Evolutionary conservation across 2,888 invertebrate genomes (phyloP), one percentile per base, ranked within the genome.

Genomic region (Tenthredo distinguenda): DNA sequence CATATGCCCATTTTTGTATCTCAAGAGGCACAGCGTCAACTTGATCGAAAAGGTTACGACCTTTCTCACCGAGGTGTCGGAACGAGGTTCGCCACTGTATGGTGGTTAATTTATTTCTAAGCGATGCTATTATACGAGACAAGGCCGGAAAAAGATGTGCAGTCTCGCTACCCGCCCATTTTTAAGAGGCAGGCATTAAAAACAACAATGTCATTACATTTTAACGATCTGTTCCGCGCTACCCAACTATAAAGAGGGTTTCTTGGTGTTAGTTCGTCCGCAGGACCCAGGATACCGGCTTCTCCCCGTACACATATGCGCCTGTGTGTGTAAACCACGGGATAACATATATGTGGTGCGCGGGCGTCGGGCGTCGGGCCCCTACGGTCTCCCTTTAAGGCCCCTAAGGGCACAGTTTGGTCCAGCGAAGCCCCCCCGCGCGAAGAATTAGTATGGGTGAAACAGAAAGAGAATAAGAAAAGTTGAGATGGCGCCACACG

Each of bases 401-500:
- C 86, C 85, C 86, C 86, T 85, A 76, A 87, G 86, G 76, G 84
- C 86, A 86, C 87, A 62, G 81, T 81, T 81, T 62, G 58, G 81
- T 62, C 77, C 21, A 12, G 81, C 62, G 5, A 58, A 81, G 62
- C 82, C 72, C 87, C 88, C 89, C 87, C 90, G 89, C 90, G 91
- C 90, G 91, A 91, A 90, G 92, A 93, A 91, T 93, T 93, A 91
- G 93, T 92, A 91, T 92, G 90, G 90, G 92, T 92, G 90, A 91
- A 92, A 89, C 79, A 43, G 71, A 71, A 85, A 81, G 72, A 77
- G 77, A 85, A 91, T 88, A 91, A 90, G 90, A 91, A 91, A 90
- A 91, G 91, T 90, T 89, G 92, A 91, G 91, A 91, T 93, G 92
- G 93, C 92, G 93, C 93, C 93, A 92, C 93, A 92, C 93, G 92